Base-by-base conservation (phyloP, 1,140 invertebrate genomes). In the Babylonia areolata region DNA sequence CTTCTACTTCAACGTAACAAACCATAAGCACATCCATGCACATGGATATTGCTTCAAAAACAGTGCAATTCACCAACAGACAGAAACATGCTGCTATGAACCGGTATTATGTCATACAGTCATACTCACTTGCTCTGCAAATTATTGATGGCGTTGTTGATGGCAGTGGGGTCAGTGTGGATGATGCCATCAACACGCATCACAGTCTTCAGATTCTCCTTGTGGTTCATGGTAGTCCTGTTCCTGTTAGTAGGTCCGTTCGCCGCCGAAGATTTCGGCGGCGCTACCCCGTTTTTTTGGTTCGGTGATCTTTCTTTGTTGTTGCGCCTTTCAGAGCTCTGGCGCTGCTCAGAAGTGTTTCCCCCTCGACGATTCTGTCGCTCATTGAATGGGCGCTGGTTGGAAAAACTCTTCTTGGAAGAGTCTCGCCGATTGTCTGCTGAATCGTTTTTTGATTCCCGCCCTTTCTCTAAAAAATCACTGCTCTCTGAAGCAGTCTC, bases 401-500 rank as follows among this genome's bases (percentile, higher is more conserved):
- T 94, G 77, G 93, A 93, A 85, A 94, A 94, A 88, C 92, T 94
- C 85, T 94, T 95, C 88, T 93, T 94, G 40, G 84, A 89, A 37
- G 85, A 89, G 88, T 92, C 92, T 88, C 88, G 88, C 86, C 92
- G 86, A 73, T 87, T 85, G 78, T 93, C 92, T 81, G 90, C 89
- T 69, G 77, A 84, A 42, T 94, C 93, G 86, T 91, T 93, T 90
- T 92, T 93, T 87, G 92, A 89, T 81, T 93, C 91, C 31, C 87
- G 83, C 1, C 87, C 89, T 86, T 91, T 93, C 54, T 93, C 93
- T 20, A 93, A 91, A 51, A 95, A 91, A 90, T 95, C 95, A 92
- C 95, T 96, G 89, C 95, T 95, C 89, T 96, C 95, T n/a, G 95
- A 95, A n/a, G 95, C 95, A 46, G 95, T 96, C 90, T 96, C 95